Evolutionary conservation across 2,888 invertebrate species (phyloP).

Genomic region (Drosophila histrio): DNA sequence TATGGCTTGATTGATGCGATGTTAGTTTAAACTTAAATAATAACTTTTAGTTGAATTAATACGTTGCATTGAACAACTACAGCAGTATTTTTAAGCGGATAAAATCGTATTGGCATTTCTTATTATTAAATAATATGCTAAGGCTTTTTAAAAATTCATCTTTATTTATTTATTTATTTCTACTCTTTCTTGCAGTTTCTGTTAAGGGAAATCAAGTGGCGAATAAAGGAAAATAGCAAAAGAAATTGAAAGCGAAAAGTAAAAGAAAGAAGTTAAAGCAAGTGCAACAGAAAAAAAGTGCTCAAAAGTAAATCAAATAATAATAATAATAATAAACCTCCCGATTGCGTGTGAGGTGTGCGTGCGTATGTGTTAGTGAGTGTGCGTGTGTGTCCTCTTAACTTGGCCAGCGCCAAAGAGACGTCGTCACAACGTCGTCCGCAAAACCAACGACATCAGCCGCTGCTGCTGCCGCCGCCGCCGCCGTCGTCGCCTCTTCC

Average conservation of each 20-base stretch:
- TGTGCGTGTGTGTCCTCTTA: conserved; percentile 25
- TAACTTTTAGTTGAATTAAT: conserved; percentile 12
- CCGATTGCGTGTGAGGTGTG: conserved; percentile 35
- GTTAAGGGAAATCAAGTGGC: conserved; percentile 22
- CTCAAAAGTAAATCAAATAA: conserved; percentile 29
- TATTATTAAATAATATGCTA: background rate
- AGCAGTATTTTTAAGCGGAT: background rate
- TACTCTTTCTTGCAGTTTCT: conserved; percentile 34
- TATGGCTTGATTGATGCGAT: background rate
- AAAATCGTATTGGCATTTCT: background rate
- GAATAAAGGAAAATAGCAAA: conserved; percentile 1
- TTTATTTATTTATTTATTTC: background rate
- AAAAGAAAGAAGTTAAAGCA: conserved; percentile 8
- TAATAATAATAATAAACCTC: conserved; percentile 20
- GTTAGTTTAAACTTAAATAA: background rate
- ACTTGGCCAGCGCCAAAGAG: conserved; percentile 39
- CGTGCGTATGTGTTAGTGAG: conserved; percentile 27
- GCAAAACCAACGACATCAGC: conserved; percentile 75
- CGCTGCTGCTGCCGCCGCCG: conserved; percentile 73
- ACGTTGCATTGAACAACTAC: background rate
- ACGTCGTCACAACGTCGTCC: conserved; percentile 74
- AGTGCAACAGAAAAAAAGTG: conserved; percentile 51
- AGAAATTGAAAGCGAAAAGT: conserved; percentile 14
- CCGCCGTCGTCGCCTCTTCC: conserved; percentile 2
- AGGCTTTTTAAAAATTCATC: background rate